phyloP scores from a whole-genome alignment of 2,888 invertebrate species.

The Andricus curvator region DNA sequence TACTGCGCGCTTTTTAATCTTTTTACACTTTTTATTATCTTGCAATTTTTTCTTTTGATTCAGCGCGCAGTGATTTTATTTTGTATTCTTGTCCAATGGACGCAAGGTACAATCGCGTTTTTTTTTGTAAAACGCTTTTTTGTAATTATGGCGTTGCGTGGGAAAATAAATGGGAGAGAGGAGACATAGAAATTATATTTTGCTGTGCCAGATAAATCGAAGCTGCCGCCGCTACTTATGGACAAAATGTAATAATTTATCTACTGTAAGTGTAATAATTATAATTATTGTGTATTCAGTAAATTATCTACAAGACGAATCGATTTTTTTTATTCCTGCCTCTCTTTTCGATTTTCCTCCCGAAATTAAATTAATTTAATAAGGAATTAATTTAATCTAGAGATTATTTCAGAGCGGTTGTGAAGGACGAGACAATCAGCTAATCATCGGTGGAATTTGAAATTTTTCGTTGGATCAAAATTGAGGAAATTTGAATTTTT shows the following conservation, averaged over 20 bases:
- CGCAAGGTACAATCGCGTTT: constrained; percentile 34
- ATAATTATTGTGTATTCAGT: constrained; percentile 69
- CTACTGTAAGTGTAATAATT: constrained; percentile 53
- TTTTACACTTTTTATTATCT: background rate
- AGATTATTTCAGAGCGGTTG: too few relatives aligned
- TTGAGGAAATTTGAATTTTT: too few relatives aligned
- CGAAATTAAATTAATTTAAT: constrained; percentile 23
- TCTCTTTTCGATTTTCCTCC: constrained; percentile 42
- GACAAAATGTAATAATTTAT: constrained; percentile 65
- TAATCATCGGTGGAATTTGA: background rate
- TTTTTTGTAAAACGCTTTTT: constrained; percentile 40
- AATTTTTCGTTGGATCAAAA: constrained; percentile 25
- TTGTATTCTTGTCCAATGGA: constrained; percentile 15
- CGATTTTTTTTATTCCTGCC: constrained; percentile 25
- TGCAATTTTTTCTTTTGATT: background rate
- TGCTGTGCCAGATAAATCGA: constrained; percentile 47
- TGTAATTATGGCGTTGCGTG: constrained; percentile 41
- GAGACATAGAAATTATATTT: constrained; percentile 54
- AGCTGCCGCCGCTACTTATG: constrained; percentile 69
- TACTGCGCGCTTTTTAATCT: background rate
- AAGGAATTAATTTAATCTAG: background rate
- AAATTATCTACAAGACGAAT: constrained; percentile 68
- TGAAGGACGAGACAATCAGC: too few relatives aligned
- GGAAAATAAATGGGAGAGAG: constrained; percentile 34
- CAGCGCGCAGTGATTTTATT: background rate